Base-by-base conservation (phyloP, 2,888 invertebrate genomes). In the Oconnorella tubifera region DNA sequence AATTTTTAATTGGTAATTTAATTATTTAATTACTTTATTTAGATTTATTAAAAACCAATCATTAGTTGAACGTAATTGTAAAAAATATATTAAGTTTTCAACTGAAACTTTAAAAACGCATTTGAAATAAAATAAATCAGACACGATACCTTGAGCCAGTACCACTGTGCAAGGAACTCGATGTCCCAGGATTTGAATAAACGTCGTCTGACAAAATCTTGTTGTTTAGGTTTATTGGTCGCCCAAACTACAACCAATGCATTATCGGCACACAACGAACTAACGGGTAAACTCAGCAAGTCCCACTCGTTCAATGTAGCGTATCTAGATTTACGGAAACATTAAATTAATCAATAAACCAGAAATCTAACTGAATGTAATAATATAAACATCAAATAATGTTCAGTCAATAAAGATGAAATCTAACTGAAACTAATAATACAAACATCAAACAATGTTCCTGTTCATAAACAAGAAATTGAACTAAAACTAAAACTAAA, bases 171-270 rank as follows among this genome's bases (percentile, higher is more conserved):
- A 4, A 88, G 71, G 75, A 87, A 86, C 56, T 85, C 82, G 0
- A 95, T 84, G 14, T 87, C 86, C 95, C 95, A 95, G 40, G 83
- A 81, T 0, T 89, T 88, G 76, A 97, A 88, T 73, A 94, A 86
- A 6, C 73, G 63, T 3, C 88, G 83, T 73, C 86, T 85, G 29
- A 94, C 84, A 66, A 87, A 87, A 10, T 86, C 79, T 62, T 89
- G 84, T 78, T 86, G 80, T 62, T 89, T 84, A 78, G 83, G 79
- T 25, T 90, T 88, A 83, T 97, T 97, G 19, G 97, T 97, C 75
- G 93, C 92, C 97, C 97, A 97, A 48, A 96, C 86, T 19, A 87
- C 89, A 14, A 96, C 84, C 1, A 96, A 78, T 48, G 90, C 88
- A 70, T 86, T 85, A 0, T 83, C 75, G 2, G 69, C 66, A 32